These are phyloP conservation scores for Cheirogaleus medius DNA, from an alignment of 2,113 vertebrate genomes.

Conservation along the genomic window DNA sequence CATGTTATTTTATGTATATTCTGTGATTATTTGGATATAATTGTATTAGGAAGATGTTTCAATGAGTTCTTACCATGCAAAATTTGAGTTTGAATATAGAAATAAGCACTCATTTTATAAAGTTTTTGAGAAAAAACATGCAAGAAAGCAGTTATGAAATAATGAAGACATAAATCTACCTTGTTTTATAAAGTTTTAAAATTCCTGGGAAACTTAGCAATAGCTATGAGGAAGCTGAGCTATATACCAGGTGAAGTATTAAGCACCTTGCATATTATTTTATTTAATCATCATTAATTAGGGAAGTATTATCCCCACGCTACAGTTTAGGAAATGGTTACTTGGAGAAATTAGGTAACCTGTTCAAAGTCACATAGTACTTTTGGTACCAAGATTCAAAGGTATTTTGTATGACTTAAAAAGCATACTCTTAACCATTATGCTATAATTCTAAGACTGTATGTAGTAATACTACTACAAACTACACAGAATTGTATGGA, in stretches of 20 bases:
- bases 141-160: background rate
- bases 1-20: background rate
- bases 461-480: slow-evolving; percentile 38
- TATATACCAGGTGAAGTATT: background rate
- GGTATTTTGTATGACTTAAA: background rate
- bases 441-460: background rate
- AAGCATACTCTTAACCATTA: background rate
- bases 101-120: background rate
- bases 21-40: background rate
- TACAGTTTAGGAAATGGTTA: background rate
- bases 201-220: background rate
- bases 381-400: background rate
- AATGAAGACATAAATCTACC: background rate
- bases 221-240: background rate
- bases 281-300: background rate
- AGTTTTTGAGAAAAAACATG: background rate
- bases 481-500: slow-evolving; percentile 44
- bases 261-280: slow-evolving; percentile 4
- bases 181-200: background rate
- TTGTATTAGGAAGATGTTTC: background rate
- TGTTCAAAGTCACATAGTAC: background rate
- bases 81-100: background rate
- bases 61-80: background rate
- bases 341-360: background rate
- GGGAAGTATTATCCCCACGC: background rate